Conservation (phyloP, 2,888 invertebrate genomes). For the Hyalella azteca region DNA sequence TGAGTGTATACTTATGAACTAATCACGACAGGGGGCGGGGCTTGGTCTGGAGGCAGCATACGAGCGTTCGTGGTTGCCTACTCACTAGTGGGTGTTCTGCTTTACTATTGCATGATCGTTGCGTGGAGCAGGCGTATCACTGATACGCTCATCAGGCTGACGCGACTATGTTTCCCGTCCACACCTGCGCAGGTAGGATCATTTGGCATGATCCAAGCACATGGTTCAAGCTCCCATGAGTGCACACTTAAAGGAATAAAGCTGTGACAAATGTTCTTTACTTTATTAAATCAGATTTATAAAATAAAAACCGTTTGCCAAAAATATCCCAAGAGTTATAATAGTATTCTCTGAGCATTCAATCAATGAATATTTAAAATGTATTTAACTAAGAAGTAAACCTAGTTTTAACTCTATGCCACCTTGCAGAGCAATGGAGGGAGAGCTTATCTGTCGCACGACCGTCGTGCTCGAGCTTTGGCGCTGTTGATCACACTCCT, state of each 20-base stretch:
- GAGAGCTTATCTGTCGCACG: background rate
- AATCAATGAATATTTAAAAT: no score
- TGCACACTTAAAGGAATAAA: no score
- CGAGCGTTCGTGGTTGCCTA: slow-evolving; percentile 44
- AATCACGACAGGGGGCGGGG: background rate
- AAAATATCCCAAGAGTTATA: no score
- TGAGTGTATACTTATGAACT: no score
- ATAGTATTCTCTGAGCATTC: no score
- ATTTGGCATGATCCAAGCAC: no score
- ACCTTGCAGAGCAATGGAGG: background rate
- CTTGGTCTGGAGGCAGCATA: slow-evolving; percentile 37
- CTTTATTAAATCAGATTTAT: no score
- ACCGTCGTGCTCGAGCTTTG: background rate
- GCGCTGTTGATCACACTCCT: background rate
- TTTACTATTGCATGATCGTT: slow-evolving; percentile 43
- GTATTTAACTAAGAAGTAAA: no score
- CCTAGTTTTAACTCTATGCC: no score
- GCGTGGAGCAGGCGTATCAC: slow-evolving; percentile 43
- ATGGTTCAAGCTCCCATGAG: no score
- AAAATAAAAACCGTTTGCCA: no score
- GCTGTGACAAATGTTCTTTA: no score
- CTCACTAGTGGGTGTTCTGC: slow-evolving; percentile 41
- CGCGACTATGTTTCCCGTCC: background rate
- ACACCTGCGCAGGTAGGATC: background rate
- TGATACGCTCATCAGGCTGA: slow-evolving; percentile 6